Conservation (phyloP, 2,888 invertebrate species). For the Pheosia tremula region DNA sequence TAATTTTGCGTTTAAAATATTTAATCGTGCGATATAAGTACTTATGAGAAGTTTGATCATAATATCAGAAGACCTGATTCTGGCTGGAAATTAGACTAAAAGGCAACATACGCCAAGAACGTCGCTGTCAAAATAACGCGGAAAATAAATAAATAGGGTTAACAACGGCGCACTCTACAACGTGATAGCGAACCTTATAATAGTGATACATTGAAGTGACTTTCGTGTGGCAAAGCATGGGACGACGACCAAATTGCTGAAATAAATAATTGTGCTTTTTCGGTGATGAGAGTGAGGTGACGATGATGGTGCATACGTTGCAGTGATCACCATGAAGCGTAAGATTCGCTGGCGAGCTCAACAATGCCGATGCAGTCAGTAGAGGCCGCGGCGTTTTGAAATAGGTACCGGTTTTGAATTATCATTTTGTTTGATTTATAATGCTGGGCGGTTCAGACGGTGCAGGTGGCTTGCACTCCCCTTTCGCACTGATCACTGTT, state of each 20-base stretch:
- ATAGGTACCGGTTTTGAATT: constrained; percentile 83
- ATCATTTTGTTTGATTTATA: constrained; percentile 82
- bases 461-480: constrained; percentile 60
- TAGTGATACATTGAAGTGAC: constrained; percentile 50
- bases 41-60: no score
- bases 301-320: constrained; percentile 43
- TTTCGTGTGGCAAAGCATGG: constrained; percentile 46
- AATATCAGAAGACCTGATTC: constrained; percentile 27
- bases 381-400: constrained; percentile 78
- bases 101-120: constrained; percentile 45
- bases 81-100: constrained; percentile 40
- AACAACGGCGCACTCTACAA: constrained; percentile 55
- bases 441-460: constrained; percentile 55
- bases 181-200: constrained; percentile 63
- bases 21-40: constrained; percentile 39
- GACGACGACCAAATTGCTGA: constrained; percentile 56
- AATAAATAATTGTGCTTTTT: constrained; percentile 57
- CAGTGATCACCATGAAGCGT: constrained; percentile 69
- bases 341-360: constrained; percentile 65
- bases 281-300: constrained; percentile 55
- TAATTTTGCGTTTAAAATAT: constrained; percentile 50
- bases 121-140: constrained; percentile 73
- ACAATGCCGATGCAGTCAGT: constrained; percentile 70
- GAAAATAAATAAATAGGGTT: constrained; percentile 82
- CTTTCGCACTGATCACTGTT: constrained; percentile 23